Evolutionary conservation across 2,797 vertebrate genomes (phyloP), one percentile per base, ranked within the genome.

Genomic region (Dromococcyx pavoninus): DNA sequence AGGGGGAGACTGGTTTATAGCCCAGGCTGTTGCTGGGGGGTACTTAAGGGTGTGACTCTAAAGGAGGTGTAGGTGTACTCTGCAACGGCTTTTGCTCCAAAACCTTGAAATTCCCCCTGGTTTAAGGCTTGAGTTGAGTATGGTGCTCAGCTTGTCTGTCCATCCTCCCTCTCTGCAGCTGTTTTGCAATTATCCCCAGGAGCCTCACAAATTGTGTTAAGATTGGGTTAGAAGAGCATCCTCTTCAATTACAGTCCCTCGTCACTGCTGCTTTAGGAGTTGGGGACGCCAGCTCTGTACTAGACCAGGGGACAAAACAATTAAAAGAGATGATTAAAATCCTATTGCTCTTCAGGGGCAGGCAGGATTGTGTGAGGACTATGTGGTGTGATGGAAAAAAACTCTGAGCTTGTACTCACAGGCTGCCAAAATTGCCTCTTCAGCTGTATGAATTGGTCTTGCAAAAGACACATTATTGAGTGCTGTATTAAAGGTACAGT

Each of bases 251-350:
- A n/a, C 17, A 84, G 27, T n/a, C 71, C 67, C 74, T 86, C 61
- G 44, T 33, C 54, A 21, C 0, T 3, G n/a, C 35, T 48, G 74
- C 71, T 72, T 12, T 19, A 17, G 30, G 22, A 72, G 9, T 8
- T 23, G 46, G 64, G 62, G 22, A 64, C 58, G 72, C 32, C 6
- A 5, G 24, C 54, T 58, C 86, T 14, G 23, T 5, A 57, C 14
- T 19, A 53, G 41, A 48, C 6, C 9, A 76, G 62, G 30, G 71
- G 28, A 89, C 60, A 87, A 48, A 85, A 74, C 79, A 92, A 94
- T 90, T 37, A 65, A 28, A 61, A 64, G 58, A 81, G 77, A 51
- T 74, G 33, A 94, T 90, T 90, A 86, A 94, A 91, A 89, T 21
- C 91, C 67, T 41, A 16, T 28, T 50, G 71, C 37, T 93, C 74